Percentiles rank a stretch among this genome's conserved stretches.
Conservation (phyloP, 2,797 vertebrate species). For the Microhierax caerulescens region DNA sequence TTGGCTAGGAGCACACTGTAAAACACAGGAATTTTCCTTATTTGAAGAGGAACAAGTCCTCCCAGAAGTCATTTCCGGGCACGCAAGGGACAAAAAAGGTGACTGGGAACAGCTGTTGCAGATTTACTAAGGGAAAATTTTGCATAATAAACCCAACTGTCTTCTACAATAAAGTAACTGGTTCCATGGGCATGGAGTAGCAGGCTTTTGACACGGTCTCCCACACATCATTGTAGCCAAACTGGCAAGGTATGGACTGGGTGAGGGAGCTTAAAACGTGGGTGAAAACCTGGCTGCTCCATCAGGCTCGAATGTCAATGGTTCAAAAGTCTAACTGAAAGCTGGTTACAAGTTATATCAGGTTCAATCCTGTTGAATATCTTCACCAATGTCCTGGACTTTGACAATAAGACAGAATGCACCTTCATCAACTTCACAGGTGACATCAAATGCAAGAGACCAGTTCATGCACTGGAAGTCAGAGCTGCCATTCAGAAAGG, state of each 20-base stretch:
- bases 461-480: background rate
- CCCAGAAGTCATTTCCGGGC: background rate
- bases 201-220: background rate
- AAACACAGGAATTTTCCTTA: background rate
- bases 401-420: background rate
- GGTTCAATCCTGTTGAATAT: background rate
- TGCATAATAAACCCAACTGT: background rate
- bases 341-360: background rate
- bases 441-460: background rate
- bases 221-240: background rate
- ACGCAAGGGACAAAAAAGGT: background rate
- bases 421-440: background rate
- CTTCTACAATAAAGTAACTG: background rate
- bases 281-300: background rate
- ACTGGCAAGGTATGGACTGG: background rate
- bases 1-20: background rate
- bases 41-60: background rate
- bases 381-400: background rate
- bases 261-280: background rate
- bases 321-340: background rate
- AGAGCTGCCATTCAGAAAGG: background rate
- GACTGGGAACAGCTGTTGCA: background rate
- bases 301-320: background rate
- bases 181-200: background rate
- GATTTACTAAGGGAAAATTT: background rate